Percentiles rank a stretch among this genome's conserved stretches.
Conservation (phyloP, 2,797 vertebrate species). For the Buceros bicornis region DNA sequence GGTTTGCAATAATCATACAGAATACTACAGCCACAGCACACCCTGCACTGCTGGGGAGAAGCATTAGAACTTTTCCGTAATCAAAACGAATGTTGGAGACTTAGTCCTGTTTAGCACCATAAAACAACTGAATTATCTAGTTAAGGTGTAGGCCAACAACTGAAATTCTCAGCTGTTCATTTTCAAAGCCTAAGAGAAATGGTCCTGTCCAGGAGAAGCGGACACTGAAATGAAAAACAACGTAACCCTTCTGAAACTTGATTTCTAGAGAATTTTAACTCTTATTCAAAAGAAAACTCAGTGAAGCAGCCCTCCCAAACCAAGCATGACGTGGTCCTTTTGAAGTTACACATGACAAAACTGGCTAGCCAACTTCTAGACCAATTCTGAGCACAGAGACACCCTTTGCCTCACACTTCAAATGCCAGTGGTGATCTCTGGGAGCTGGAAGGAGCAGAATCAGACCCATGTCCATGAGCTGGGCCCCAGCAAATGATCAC, state of each 20-base stretch:
- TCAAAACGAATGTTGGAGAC: background rate
- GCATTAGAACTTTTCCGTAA: background rate
- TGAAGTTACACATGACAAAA: background rate
- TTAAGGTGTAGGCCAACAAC: background rate
- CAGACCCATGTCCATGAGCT: background rate
- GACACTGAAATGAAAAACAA: background rate
- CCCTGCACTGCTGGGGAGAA: background rate
- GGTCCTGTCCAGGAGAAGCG: background rate
- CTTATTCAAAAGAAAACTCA: background rate
- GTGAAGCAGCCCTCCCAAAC: background rate
- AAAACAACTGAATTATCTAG: background rate
- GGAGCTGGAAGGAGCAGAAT: background rate
- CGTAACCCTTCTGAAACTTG: background rate
- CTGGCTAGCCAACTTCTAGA: background rate
- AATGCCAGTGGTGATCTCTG: background rate
- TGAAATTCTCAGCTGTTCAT: background rate
- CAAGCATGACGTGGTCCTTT: background rate
- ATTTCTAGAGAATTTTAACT: background rate
- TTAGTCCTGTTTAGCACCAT: background rate
- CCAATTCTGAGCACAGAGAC: background rate
- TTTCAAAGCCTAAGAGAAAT: background rate
- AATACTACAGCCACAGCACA: background rate
- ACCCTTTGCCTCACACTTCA: rapidly evolving
- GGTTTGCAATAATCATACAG: background rate
- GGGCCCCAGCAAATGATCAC: background rate